Conservation (phyloP, 2,888 invertebrate genomes). For the Mechanitis messenoides region DNA sequence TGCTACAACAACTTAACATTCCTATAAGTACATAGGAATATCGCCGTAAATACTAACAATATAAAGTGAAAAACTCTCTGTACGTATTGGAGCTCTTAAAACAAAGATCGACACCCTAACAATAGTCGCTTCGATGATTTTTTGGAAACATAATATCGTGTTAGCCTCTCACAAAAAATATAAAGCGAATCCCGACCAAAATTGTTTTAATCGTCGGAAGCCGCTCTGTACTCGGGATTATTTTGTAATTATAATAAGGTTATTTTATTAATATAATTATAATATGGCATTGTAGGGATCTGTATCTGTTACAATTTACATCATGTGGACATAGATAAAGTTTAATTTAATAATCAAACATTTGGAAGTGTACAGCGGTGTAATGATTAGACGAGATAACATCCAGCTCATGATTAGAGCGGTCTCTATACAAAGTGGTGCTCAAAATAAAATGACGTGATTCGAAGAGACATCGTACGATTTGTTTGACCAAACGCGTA, state of each 20-base stretch:
- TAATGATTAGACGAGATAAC: background rate
- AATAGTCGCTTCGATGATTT: slow-evolving; percentile 75
- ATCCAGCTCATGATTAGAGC: slow-evolving; percentile 17
- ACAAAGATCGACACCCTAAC: slow-evolving; percentile 52
- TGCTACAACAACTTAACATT: slow-evolving; percentile 45
- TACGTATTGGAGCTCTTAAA: slow-evolving; percentile 37
- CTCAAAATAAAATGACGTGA: slow-evolving; percentile 56
- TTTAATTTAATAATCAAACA: no score
- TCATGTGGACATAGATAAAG: no score
- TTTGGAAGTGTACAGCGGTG: no score
- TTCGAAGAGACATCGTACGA: slow-evolving; percentile 70
- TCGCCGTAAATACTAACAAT: background rate
- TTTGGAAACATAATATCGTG: slow-evolving; percentile 74
- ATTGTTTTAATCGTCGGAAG: slow-evolving; percentile 74
- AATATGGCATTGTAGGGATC: slow-evolving; percentile 20
- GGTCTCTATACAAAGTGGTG: slow-evolving; percentile 19
- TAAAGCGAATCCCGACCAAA: slow-evolving; percentile 66
- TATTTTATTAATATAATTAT: slow-evolving; percentile 36
- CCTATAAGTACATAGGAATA: slow-evolving; percentile 18
- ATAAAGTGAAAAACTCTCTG: slow-evolving; percentile 27
- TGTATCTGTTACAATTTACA: no score
- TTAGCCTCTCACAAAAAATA: slow-evolving; percentile 72
- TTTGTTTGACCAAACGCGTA: slow-evolving; percentile 75
- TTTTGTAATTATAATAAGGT: slow-evolving; percentile 44
- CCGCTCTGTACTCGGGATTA: slow-evolving; percentile 51